Evolutionary conservation across 2,888 invertebrate species (phyloP), one percentile per base, ranked within the genome.

Genomic region (Polyommatus iphigenia): DNA sequence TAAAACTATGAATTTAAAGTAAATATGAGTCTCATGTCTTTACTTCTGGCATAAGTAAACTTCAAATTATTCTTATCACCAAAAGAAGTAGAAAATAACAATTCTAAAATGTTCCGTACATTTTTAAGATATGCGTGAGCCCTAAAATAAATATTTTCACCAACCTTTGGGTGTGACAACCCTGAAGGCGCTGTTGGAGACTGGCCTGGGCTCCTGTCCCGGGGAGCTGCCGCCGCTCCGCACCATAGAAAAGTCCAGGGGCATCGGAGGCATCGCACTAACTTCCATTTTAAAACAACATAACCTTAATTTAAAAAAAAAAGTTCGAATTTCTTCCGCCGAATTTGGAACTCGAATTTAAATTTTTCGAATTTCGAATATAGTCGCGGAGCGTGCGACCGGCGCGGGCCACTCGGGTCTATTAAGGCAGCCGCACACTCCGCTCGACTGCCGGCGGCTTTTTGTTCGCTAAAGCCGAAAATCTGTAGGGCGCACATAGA

Each of bases 81-180:
- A 41, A 41, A 50, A 50, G 15, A 50, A 50, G 36, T 6, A 36
- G 50, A 15, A 50, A 50, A 50, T 50, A 50, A 15, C 15, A 50
- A 15, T 0, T 15, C 0, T 50, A 3, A 59, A 18, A 59, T 7
- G 0, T 6, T 57, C 3, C 57, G 6, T 15, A 57, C 7, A n/a
- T 57, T 57, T 57, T n/a, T 57, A 1, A 7, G 57, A 20, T 2
- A 7, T 20, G 2, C 7, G 2, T 59, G 0, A n/a, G n/a, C 1
- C 7, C 20, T 59, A 5, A 59, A 59, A 6, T 20, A 59, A 20
- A 59, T 59, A 20, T 59, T 59, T 29, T n/a, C 80, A 81, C 88
- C 90, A 90, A 90, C 95, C 95, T 92, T 96, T 96, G 4, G 96
- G 96, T 3, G 95, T 96, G 83, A 96, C 96, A 78, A 96, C 95